A percentile compares a stretch with the other conserved stretches of the same genome.
phyloP scores from a whole-genome alignment of 2,113 vertebrate species.

The Strix aluco region DNA sequence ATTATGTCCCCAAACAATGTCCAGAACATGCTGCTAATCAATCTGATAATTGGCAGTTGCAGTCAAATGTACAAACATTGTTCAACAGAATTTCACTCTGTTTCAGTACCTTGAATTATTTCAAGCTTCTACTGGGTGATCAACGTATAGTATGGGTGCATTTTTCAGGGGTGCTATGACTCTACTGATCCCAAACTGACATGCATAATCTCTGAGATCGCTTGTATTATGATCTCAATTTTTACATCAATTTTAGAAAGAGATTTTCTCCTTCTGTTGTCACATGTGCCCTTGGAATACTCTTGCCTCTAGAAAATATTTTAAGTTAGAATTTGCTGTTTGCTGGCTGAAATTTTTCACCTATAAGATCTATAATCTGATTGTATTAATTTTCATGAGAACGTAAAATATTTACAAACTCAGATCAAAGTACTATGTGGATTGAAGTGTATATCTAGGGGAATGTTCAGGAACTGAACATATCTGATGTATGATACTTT shows the following conservation, averaged over 20 bases:
- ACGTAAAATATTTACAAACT: conserved; percentile 28
- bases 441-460: not conserved
- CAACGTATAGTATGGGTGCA: not conserved
- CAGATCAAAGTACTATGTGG: not conserved
- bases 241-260: not conserved
- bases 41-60: not conserved
- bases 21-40: not conserved
- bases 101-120: not conserved
- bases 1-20: not conserved
- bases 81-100: not conserved
- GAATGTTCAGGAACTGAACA: not conserved
- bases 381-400: conserved; percentile 24
- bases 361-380: conserved; percentile 5
- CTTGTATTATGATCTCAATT: not conserved
- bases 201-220: not conserved
- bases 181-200: not conserved
- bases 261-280: not conserved
- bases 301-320: not conserved
- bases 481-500: not conserved
- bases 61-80: not conserved
- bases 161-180: not conserved
- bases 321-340: conserved; percentile 5
- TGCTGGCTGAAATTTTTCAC: not conserved
- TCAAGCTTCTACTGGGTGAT: not conserved
- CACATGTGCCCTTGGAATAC: not conserved